Conservation (phyloP, 1,140 invertebrate genomes). For the Eciton burchellii region DNA sequence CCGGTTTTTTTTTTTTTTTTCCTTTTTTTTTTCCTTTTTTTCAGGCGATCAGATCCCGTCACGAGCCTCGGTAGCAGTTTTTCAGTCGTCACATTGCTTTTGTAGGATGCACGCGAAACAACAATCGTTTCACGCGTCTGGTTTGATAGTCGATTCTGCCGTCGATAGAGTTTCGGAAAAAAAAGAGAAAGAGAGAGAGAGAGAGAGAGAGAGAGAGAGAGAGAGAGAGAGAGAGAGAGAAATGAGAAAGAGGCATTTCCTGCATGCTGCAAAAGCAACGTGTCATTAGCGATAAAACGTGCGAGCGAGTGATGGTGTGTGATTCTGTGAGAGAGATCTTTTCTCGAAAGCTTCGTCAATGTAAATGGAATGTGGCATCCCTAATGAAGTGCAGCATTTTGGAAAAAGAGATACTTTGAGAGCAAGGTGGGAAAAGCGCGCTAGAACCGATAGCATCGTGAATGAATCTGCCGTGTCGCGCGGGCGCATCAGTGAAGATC, state of each 20-base stretch:
- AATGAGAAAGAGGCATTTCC: slow-evolving; percentile 7
- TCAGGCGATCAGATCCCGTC: slow-evolving; percentile 41
- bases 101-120: slow-evolving; percentile 72
- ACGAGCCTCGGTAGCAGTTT: slow-evolving; percentile 40
- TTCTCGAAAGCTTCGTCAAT: slow-evolving; percentile 85
- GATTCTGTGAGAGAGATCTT: slow-evolving; percentile 78
- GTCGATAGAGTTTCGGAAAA: slow-evolving; percentile 15
- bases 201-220: too few species aligned
- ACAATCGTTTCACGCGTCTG: slow-evolving; percentile 34
- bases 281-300: slow-evolving; percentile 54
- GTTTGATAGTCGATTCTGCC: slow-evolving; percentile 37
- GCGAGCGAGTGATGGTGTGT: slow-evolving; percentile 62
- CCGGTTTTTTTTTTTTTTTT: not conserved
- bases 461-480: not conserved
- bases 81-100: slow-evolving; percentile 79
- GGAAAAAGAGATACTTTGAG: slow-evolving; percentile 75
- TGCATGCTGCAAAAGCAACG: slow-evolving; percentile 58
- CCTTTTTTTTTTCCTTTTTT: slow-evolving; percentile 1
- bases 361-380: slow-evolving; percentile 86
- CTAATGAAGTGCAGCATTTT: slow-evolving; percentile 85
- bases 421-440: slow-evolving; percentile 62
- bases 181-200: not conserved
- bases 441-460: slow-evolving; percentile 37
- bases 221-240: not conserved
- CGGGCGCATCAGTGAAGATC: too few species aligned